Evolutionary conservation across 2,888 invertebrate genomes (phyloP).

Genomic region (Hirtodrosophila duncani): DNA sequence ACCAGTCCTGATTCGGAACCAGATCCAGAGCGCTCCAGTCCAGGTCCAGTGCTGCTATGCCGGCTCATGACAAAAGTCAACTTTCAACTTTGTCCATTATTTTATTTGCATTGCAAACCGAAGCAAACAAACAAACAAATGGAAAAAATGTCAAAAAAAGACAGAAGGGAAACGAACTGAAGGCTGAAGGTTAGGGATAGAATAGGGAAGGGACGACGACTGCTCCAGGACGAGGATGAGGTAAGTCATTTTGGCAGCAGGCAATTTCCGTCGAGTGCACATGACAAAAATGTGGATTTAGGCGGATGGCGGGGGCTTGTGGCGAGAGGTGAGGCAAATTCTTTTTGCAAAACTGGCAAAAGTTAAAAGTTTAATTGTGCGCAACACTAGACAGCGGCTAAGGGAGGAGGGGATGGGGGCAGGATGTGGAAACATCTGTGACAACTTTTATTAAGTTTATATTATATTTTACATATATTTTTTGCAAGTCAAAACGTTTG

Average conservation of each 20-base stretch:
- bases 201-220: background rate
- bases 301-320: background rate
- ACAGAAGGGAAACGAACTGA: background rate
- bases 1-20: too few relatives aligned
- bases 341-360: constrained; percentile 53
- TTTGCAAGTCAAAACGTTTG: constrained; percentile 22
- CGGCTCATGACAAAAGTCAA: constrained; percentile 40
- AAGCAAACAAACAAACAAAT: constrained; percentile 29
- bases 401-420: background rate
- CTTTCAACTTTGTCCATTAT: constrained; percentile 33
- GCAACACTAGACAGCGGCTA: constrained; percentile 41
- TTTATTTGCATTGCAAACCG: constrained; percentile 51
- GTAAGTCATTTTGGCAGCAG: constrained; percentile 57
- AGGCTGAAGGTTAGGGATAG: background rate
- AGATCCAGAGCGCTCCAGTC: too few relatives aligned
- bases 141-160: constrained; percentile 25
- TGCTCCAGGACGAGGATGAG: constrained; percentile 15
- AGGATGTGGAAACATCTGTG: constrained; percentile 45
- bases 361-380: constrained; percentile 73
- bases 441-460: constrained; percentile 69
- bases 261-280: constrained; percentile 63
- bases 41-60: too few relatives aligned
- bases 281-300: constrained; percentile 50
- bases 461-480: constrained; percentile 53
- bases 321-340: constrained; percentile 34